Conservation (phyloP, 2,888 invertebrate genomes). For the Phlogophora meticulosa region DNA sequence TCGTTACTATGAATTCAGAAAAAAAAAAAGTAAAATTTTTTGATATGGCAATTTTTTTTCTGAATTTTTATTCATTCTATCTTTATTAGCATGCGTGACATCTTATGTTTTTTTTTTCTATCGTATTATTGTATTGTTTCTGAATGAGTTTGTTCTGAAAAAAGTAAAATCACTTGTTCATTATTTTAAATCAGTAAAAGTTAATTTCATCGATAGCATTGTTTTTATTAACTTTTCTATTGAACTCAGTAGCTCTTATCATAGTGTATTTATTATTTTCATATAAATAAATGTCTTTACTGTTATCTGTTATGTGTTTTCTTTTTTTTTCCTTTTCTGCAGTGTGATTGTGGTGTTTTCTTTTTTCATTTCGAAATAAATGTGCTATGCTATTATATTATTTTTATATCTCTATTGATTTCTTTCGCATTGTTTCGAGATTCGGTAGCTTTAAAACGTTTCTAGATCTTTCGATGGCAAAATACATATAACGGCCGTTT, state of each 20-base stretch:
- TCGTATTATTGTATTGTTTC: constrained; percentile 31
- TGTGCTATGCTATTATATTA: constrained; percentile 23
- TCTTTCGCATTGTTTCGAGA: not conserved
- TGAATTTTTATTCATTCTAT: constrained; percentile 1
- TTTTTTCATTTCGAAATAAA: constrained; percentile 18
- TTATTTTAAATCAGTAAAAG: not conserved
- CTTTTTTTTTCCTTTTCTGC: constrained; percentile 61
- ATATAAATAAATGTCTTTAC: constrained; percentile 61
- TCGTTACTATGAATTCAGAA: constrained; percentile 66
- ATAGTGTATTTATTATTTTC: constrained; percentile 38
- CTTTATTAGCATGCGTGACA: constrained; percentile 41
- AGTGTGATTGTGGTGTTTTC: constrained; percentile 47
- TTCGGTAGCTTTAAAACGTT: not conserved
- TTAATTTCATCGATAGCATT: not conserved
- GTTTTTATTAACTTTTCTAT: constrained; percentile 30
- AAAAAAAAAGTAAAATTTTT: too few relatives aligned
- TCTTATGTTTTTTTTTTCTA: constrained; percentile 45
- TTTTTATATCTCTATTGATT: not conserved
- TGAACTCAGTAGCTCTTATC: constrained; percentile 27
- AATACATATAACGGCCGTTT: not conserved
- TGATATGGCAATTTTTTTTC: too few relatives aligned
- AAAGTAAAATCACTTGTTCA: not conserved
- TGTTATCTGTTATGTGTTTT: constrained; percentile 63
- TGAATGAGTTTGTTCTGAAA: constrained; percentile 28
- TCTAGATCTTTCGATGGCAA: constrained; percentile 20